Evolutionary conservation across 2,888 invertebrate species (phyloP).

Genomic region (Eustalomyia histrio): DNA sequence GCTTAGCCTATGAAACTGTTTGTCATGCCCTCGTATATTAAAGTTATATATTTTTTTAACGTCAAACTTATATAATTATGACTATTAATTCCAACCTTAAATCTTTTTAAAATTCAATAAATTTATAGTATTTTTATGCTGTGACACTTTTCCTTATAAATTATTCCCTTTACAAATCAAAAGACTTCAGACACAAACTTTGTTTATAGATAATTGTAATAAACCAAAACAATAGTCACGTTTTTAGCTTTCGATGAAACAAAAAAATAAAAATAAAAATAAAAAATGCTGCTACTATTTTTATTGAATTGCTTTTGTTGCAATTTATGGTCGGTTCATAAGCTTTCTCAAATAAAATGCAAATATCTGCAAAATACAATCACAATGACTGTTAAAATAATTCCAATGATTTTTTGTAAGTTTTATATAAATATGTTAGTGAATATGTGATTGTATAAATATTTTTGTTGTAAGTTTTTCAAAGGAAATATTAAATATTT

Average conservation of each 20-base stretch:
- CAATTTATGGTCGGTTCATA: not conserved
- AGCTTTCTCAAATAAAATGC: not conserved
- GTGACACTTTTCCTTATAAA: constrained; percentile 14
- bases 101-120: not conserved
- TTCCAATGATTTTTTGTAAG: not conserved
- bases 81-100: not conserved
- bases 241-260: not conserved
- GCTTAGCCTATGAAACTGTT: too few species aligned
- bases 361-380: not conserved
- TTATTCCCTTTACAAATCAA: not conserved
- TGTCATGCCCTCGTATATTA: not conserved
- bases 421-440: not conserved
- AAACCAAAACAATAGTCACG: constrained; percentile 13
- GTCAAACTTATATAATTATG: not conserved
- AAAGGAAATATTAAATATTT: not conserved
- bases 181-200: constrained; percentile 10
- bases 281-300: not conserved
- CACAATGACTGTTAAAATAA: not conserved
- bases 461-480: not conserved
- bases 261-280: not conserved
- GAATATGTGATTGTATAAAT: not conserved
- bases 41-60: not conserved
- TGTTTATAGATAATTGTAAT: not conserved
- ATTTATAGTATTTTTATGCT: not conserved
- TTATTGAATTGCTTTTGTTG: not conserved